Evolutionary conservation across 2,888 invertebrate genomes (phyloP).

Genomic region (Harmothoe impar): DNA sequence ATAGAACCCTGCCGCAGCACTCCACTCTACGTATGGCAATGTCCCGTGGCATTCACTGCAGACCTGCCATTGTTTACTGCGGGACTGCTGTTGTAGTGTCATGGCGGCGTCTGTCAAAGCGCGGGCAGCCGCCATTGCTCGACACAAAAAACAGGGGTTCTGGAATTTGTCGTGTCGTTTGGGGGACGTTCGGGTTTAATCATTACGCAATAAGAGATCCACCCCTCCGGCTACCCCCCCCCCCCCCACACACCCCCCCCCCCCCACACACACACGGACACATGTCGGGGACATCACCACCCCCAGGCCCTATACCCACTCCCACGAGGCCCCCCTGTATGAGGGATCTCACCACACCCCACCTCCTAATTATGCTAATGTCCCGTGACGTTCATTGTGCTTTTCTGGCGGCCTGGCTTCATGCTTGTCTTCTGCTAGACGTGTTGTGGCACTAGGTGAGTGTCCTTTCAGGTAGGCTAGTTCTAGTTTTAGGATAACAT

Average conservation of each 20-base stretch:
- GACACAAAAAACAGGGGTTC: neutral
- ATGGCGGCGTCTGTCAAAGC: neutral
- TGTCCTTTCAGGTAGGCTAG: no score
- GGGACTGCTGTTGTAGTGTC: neutral
- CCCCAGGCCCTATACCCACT: no score
- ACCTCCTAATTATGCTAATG: no score
- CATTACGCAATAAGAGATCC: slow-evolving; percentile 21
- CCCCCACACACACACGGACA: neutral
- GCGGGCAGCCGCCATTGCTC: neutral
- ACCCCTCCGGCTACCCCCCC: neutral
- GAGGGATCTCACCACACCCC: no score
- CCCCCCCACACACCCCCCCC: neutral
- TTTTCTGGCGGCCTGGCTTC: no score
- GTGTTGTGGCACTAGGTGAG: no score
- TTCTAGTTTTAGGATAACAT: no score
- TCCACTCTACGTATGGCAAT: neutral
- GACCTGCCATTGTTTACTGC: neutral
- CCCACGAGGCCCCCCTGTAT: no score
- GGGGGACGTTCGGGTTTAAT: neutral
- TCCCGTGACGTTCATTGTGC: no score
- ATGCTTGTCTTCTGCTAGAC: no score
- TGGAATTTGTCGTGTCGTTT: neutral
- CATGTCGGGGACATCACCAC: neutral
- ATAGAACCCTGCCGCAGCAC: slow-evolving; percentile 5
- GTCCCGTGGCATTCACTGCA: slow-evolving; percentile 18